Base-by-base conservation (phyloP, 2,888 invertebrate species). In the Leptinotarsa peninsularis region DNA sequence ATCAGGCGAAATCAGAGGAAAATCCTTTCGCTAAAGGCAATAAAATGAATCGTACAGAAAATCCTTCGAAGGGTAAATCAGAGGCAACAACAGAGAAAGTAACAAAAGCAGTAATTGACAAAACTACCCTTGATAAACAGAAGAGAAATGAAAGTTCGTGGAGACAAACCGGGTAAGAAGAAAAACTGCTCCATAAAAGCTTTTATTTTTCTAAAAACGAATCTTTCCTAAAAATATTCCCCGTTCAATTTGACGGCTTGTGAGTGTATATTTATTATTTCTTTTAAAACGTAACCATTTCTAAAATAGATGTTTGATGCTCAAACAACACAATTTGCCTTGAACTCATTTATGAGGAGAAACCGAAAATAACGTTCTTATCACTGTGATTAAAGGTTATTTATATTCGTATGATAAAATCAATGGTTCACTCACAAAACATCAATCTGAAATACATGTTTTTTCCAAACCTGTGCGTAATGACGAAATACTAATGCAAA, bases 101-200 rank as follows among this genome's bases (percentile, higher is more conserved):
- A 49, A 23, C 49, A 7, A 66, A 67, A 56, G 27, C 56, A 72
- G 3, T 50, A 66, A 54, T 17, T 60, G 49, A 63, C n/a, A 60
- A 77, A 66, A 43, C 49, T n/a, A 21, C 71, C n/a, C 54, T 52
- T 56, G 74, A 75, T 49, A 74, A 82, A 66, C 82, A 71, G 49
- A 81, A 81, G 60, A 74, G 81, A 56, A 80, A 81, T 74, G 76
- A 76, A 67, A 79, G 75, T 56, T 74, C 71, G 10, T 56, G 66
- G 49, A 68, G 67, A 54, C 76, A 74, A 56, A 66, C 66, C 63
- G 69, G 77, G 78, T 74, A 78, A 77, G 72, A 21, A 70, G 15
- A 70, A 60, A 5, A 43, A 3, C 43, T 43, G 43, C 10, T 33
- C 3, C 43, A 43, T 0, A 10, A 43, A 43, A 7, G 43, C 3